phyloP scores from a whole-genome alignment of 2,888 invertebrate species.

The Chrysopilus asiliformis region DNA sequence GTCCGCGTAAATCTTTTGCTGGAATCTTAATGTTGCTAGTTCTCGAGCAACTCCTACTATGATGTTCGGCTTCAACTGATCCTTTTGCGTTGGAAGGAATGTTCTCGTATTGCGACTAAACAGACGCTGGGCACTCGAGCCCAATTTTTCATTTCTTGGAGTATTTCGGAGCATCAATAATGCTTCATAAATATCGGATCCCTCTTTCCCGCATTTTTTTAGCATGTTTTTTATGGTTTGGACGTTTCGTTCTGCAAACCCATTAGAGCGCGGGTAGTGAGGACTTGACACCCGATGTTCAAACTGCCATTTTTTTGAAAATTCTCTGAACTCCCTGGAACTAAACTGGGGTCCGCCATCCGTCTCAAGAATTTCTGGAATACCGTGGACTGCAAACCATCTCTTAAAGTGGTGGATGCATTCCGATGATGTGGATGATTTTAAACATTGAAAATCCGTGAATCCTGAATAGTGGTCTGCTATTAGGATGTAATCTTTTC shows the following conservation, averaged over 20 bases:
- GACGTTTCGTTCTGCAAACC: conserved; percentile 7
- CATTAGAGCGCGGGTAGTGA: conserved; percentile 8
- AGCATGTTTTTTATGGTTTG: conserved; percentile 6
- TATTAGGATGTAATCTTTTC: conserved; percentile 6
- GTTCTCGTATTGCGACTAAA: conserved; percentile 6
- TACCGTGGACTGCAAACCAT: conserved; percentile 14
- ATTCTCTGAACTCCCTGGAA: conserved; percentile 13
- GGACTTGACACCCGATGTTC: conserved; percentile 13
- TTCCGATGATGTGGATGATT: conserved; percentile 3
- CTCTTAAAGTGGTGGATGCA: conserved; percentile 1
- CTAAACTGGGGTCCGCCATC: conserved; percentile 18
- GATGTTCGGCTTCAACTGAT: conserved; percentile 2
- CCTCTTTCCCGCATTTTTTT: conserved; percentile 1
- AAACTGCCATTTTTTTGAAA: conserved; percentile 14
- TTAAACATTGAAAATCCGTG: conserved; percentile 7
- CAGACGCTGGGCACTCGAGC: conserved; percentile 8
- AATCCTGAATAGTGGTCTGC: conserved; percentile 9
- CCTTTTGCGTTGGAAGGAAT: background rate
- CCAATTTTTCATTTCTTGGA: conserved; percentile 8
- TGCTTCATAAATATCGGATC: conserved; percentile 3
- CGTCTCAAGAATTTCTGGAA: conserved; percentile 13
- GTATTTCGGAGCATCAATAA: conserved; percentile 6
- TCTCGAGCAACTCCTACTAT: background rate
- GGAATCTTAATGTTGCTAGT: background rate
- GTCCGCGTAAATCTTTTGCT: conserved; percentile 2